Conservation (phyloP, 2,113 vertebrate species). For the Stigmatopora argus region DNA sequence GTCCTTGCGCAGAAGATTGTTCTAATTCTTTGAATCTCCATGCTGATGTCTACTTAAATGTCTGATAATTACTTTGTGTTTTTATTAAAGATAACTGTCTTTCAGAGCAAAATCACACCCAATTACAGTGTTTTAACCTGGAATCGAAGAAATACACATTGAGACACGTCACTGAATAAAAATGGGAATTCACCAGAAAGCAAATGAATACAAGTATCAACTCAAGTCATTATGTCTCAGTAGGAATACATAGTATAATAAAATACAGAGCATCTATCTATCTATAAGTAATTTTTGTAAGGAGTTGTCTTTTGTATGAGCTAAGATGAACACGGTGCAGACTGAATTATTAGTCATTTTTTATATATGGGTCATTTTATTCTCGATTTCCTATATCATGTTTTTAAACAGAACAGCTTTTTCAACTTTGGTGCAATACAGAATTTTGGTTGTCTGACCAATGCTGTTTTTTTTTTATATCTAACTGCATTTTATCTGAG, state of each 20-base stretch:
- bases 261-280: background rate
- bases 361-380: background rate
- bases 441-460: background rate
- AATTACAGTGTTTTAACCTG: slow-evolving; percentile 27
- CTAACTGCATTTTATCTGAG: background rate
- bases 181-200: background rate
- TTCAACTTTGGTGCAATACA: background rate
- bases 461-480: background rate
- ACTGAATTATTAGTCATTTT: background rate
- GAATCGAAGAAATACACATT: slow-evolving; percentile 13
- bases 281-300: background rate
- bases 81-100: slow-evolving; percentile 42
- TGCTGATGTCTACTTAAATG: slow-evolving; percentile 26
- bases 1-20: slow-evolving; percentile 34
- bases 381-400: background rate
- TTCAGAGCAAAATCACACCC: slow-evolving; percentile 30
- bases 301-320: background rate
- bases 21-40: slow-evolving; percentile 30
- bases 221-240: background rate
- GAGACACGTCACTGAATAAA: slow-evolving; percentile 12
- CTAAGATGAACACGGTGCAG: background rate
- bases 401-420: no score
- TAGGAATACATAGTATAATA: background rate
- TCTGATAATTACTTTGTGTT: slow-evolving; percentile 44
- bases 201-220: slow-evolving; percentile 1